These are phyloP conservation scores for Chaetophractus vellerosus DNA, from an alignment of 2,797 vertebrate genomes.

Conservation along the genomic window DNA sequence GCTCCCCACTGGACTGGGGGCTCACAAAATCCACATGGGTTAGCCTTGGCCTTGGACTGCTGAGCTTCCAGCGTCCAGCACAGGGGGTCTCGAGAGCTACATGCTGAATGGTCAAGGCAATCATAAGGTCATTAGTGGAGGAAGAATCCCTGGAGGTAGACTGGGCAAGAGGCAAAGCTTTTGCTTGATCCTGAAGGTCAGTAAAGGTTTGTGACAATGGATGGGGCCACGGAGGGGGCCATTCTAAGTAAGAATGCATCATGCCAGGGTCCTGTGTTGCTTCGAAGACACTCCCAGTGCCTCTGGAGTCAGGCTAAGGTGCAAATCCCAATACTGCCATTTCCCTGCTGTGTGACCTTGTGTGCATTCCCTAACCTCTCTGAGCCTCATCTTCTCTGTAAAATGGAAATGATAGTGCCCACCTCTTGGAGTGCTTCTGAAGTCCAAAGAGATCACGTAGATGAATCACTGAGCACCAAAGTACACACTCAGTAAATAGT, in stretches of 20 bases:
- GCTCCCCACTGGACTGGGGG: neutral
- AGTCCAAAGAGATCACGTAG: neutral
- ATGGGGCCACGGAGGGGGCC: neutral
- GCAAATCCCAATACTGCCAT: neutral
- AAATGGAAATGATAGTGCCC: neutral
- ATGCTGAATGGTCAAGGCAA: neutral
- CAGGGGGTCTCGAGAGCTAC: neutral
- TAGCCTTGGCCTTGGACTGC: neutral
- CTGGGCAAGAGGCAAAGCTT: neutral
- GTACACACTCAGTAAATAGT: neutral
- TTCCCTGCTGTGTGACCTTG: neutral
- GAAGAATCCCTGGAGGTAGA: neutral
- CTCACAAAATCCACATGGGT: neutral
- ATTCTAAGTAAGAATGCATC: neutral
- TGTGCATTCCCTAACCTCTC: neutral
- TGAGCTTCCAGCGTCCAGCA: neutral
- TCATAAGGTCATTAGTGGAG: neutral
- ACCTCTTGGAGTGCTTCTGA: neutral
- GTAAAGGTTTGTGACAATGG: neutral
- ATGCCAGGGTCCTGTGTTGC: neutral
- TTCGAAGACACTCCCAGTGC: neutral
- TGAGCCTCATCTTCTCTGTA: neutral
- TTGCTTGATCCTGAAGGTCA: neutral
- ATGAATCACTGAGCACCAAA: neutral
- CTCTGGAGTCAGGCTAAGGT: neutral